Evolutionary conservation across 2,113 vertebrate species (phyloP).

Genomic region (Gila orcuttii): DNA sequence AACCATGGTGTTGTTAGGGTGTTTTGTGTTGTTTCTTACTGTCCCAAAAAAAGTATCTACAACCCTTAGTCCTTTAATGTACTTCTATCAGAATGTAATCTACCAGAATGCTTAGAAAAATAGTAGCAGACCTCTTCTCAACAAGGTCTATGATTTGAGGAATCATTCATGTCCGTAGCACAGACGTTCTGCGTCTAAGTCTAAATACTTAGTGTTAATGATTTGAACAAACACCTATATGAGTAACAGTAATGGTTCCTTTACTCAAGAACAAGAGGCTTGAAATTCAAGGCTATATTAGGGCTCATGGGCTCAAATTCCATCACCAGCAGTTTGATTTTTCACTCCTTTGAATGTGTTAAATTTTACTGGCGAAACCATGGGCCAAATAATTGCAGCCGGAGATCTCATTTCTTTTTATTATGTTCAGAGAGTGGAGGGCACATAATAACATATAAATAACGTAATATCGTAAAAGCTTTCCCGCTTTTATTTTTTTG

Average conservation of each 20-base stretch:
- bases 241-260: constrained; percentile 1
- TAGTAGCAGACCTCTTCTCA: neutral
- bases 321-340: constrained; percentile 49
- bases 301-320: constrained; percentile 35
- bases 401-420: constrained; percentile 50
- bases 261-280: neutral
- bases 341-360: constrained; percentile 43
- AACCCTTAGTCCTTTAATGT: too few species aligned
- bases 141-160: too few species aligned
- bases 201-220: neutral
- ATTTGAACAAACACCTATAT: neutral
- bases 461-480: constrained; percentile 46
- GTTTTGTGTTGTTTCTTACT: too few species aligned
- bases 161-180: neutral
- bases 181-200: neutral
- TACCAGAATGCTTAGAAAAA: neutral
- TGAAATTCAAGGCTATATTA: constrained; percentile 29
- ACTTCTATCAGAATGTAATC: too few species aligned
- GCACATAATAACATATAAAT: constrained; percentile 53
- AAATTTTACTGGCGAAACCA: constrained; percentile 53
- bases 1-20: neutral
- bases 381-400: constrained; percentile 49
- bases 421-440: constrained; percentile 40
- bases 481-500: constrained; percentile 29
- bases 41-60: too few species aligned